phyloP scores from a whole-genome alignment of 2,113 vertebrate species.

The Saccopteryx leptura region DNA sequence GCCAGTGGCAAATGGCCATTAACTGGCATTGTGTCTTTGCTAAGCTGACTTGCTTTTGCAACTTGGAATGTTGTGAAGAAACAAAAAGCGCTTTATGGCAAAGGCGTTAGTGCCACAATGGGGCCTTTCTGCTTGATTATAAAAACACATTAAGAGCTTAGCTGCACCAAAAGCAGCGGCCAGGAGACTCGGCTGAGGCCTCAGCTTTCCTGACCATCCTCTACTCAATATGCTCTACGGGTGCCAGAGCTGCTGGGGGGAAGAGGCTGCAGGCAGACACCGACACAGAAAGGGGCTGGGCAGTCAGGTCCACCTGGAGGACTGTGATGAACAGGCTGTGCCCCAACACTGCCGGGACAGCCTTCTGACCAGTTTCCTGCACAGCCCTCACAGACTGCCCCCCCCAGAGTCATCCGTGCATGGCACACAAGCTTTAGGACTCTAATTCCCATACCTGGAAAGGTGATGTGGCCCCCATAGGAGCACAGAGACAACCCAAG shows the following conservation, averaged over 20 bases:
- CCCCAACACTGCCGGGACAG: accelerated
- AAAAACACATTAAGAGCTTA: conserved; percentile 80
- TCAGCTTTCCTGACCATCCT: conserved; percentile 5
- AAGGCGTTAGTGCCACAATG: conserved; percentile 73
- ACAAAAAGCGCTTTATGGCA: conserved; percentile 81
- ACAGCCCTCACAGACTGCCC: accelerated
- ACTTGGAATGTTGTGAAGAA: conserved; percentile 78
- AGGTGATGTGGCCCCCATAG: background rate
- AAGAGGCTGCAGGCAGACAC: background rate
- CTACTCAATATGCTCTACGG: background rate
- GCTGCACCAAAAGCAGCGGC: conserved; percentile 53
- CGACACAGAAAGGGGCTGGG: background rate
- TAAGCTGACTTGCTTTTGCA: conserved; percentile 76
- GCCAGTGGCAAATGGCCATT: conserved; percentile 55
- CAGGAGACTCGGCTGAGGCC: background rate
- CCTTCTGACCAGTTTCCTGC: background rate
- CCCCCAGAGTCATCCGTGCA: background rate
- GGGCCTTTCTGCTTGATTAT: conserved; percentile 79
- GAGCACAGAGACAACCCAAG: background rate
- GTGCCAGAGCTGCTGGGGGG: background rate
- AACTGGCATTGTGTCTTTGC: conserved; percentile 72
- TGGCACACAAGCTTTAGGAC: background rate
- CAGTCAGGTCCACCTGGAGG: background rate
- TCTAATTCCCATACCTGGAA: background rate
- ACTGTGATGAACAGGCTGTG: background rate